Evolutionary conservation across 2,888 invertebrate genomes (phyloP).

Genomic region (Synanthedon tipuliformis): DNA sequence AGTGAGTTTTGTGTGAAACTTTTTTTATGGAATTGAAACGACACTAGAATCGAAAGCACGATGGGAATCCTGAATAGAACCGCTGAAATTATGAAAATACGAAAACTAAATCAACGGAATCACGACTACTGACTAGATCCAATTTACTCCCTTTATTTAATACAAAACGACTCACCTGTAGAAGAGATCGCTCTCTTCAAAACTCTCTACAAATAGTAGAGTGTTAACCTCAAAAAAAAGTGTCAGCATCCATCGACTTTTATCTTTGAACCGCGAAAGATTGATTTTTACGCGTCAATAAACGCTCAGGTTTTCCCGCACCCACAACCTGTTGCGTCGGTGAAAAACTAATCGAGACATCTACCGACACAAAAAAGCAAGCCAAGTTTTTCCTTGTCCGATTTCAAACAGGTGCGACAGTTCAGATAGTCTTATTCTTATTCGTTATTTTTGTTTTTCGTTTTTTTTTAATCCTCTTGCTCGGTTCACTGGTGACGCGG

Average conservation of each 20-base stretch:
- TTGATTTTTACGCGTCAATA: constrained; percentile 37
- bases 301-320: constrained; percentile 28
- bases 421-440: constrained; percentile 1
- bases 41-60: no score
- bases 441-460: constrained; percentile 5
- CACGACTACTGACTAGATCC: no score
- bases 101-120: no score
- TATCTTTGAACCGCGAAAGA: constrained; percentile 37
- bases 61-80: no score
- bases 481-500: constrained; percentile 11
- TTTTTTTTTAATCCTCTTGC: constrained; percentile 3
- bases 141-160: no score
- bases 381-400: constrained; percentile 11
- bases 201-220: constrained; percentile 18
- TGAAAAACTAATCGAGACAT: constrained; percentile 14
- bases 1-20: no score
- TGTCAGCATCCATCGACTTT: constrained; percentile 20
- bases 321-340: constrained; percentile 17
- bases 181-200: no score
- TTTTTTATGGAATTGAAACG: no score
- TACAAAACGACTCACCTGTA: no score
- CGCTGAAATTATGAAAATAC: no score
- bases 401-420: constrained; percentile 8
- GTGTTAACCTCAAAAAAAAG: constrained; percentile 30
- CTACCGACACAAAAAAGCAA: constrained; percentile 6